Evolutionary conservation across 2,888 invertebrate species (phyloP), one percentile per base, ranked within the genome.

Genomic region (Plebejus anna): DNA sequence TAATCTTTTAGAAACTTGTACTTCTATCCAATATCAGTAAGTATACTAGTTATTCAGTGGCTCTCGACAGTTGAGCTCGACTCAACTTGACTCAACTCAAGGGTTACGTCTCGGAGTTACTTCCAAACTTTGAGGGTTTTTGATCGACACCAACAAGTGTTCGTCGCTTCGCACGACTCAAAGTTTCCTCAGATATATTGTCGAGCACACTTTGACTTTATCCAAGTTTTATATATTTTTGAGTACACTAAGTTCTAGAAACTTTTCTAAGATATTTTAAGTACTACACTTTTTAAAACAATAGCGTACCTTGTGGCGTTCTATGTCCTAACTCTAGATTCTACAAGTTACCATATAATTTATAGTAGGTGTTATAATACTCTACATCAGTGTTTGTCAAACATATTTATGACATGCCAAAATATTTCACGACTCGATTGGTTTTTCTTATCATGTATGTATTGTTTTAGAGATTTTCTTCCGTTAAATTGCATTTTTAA

Each of bases 61-160:
- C 66, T 36, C 66, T 66, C 66, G 32, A 61, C 61, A 61, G 61
- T 4, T 11, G 61, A 16, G 66, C 11, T 1, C 66, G 13, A 66
- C 66, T 66, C 32, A 32, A 32, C 32, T 59, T 16, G 55, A 6
- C 61, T 47, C 47, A 47, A 47, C 47, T 47, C 66, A 22, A 66
- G 66, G 32, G 66, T 32, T 66, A 66, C 32, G 66, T 66, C 66
- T 36, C 2, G 66, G 32, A 66, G 66, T 66, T 36, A 66, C 66
- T 66, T 66, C 66, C 66, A 36, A 66, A 36, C 66, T 66, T 66
- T 66, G 32, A 66, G 66, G 66, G 66, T 32, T 32, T 66, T 66
- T 66, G 66, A 66, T 66, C 66, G 66, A 66, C 66, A 66, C 66
- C 66, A 66, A 66, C 32, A 4, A 66, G 66, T 36, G 66, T 32